Evolutionary conservation across 2,888 invertebrate species (phyloP).

Genomic region (Pandemis cinnamomeana): DNA sequence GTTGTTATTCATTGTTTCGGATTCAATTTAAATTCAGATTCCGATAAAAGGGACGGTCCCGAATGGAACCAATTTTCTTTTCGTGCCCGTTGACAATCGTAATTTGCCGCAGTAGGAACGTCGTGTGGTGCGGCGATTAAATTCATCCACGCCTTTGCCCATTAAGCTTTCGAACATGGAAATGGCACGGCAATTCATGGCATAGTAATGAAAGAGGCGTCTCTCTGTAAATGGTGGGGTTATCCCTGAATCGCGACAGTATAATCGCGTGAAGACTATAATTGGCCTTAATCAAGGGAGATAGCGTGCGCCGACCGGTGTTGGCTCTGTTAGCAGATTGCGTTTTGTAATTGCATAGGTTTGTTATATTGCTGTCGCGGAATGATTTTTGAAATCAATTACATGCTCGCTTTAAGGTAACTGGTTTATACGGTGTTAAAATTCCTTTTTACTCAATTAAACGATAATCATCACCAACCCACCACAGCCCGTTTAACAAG

Average conservation of each 20-base stretch:
- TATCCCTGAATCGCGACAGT: slow-evolving; percentile 72
- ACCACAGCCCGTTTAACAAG: slow-evolving; percentile 6
- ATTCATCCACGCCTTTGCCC: slow-evolving; percentile 58
- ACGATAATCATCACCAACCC: slow-evolving; percentile 7
- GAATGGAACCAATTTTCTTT: slow-evolving; percentile 49
- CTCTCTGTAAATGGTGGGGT: slow-evolving; percentile 70
- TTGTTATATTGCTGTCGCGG: slow-evolving; percentile 52
- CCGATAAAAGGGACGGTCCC: slow-evolving; percentile 37
- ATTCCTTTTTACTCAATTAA: slow-evolving; percentile 27
- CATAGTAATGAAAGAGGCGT: slow-evolving; percentile 70
- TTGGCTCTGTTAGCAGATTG: slow-evolving; percentile 57
- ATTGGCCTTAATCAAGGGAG: slow-evolving; percentile 77
- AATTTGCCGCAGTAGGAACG: slow-evolving; percentile 56
- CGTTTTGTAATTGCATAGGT: slow-evolving; percentile 56
- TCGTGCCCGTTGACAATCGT: slow-evolving; percentile 56
- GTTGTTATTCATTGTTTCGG: slow-evolving; percentile 36
- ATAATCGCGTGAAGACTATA: slow-evolving; percentile 76
- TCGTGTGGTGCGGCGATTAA: slow-evolving; percentile 57
- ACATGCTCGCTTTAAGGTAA: slow-evolving; percentile 22
- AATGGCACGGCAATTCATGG: slow-evolving; percentile 68
- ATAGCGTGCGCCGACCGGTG: slow-evolving; percentile 64
- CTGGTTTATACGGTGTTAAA: slow-evolving; percentile 22
- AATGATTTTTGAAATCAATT: slow-evolving; percentile 46
- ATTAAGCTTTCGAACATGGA: slow-evolving; percentile 68
- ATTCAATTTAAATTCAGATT: slow-evolving; percentile 38